Percentiles rank a stretch among this genome's conserved stretches.
Evolutionary conservation across 2,797 vertebrate species (phyloP).

Genomic region (Presbytis comata): DNA sequence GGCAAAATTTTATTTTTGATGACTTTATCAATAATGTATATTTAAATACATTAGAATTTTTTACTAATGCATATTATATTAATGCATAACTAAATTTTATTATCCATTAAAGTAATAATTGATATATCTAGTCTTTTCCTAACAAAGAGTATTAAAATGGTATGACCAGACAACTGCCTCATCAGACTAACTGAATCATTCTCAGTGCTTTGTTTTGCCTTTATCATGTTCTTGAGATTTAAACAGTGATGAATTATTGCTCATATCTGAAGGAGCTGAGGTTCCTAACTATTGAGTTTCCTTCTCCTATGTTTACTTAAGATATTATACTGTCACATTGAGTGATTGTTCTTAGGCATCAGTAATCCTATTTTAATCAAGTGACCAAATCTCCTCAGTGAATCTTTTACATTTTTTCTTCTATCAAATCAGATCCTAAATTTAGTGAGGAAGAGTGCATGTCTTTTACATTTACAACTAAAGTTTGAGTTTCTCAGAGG

Average conservation of each 20-base stretch:
- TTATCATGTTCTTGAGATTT: neutral
- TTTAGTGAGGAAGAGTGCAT: neutral
- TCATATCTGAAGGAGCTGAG: neutral
- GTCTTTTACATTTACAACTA: neutral
- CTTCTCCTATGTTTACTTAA: neutral
- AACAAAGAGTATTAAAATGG: neutral
- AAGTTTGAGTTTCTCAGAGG: neutral
- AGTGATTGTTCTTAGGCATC: neutral
- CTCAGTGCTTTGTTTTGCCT: neutral
- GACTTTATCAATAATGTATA: neutral
- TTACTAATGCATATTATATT: neutral
- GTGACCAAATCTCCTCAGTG: neutral
- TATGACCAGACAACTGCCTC: neutral
- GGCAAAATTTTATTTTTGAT: neutral
- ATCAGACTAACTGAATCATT: neutral
- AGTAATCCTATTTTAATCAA: conserved; percentile 5
- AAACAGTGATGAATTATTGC: neutral
- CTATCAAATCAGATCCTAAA: neutral
- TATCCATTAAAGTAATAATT: neutral
- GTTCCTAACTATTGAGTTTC: neutral
- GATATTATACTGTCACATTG: neutral
- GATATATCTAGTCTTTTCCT: neutral
- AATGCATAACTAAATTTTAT: neutral
- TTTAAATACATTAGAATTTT: neutral
- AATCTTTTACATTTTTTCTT: neutral